Evolutionary conservation across 2,797 vertebrate species (phyloP).

Genomic region (Glossophaga mutica): DNA sequence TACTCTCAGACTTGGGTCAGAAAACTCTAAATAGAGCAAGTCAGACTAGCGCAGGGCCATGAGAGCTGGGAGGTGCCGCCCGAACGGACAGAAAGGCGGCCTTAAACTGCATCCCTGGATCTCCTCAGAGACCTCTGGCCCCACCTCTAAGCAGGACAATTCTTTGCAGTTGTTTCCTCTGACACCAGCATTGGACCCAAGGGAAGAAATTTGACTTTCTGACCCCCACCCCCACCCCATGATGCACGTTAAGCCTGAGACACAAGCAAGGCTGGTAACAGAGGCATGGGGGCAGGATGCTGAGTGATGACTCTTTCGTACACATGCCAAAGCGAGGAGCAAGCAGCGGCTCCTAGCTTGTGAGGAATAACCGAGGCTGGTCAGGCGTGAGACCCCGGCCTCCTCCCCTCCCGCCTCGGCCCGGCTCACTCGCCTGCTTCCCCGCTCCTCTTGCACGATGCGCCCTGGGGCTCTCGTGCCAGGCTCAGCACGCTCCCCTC

Average conservation of each 20-base stretch:
- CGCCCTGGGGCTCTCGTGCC: not conserved
- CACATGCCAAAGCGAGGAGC: not conserved
- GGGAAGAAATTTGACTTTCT: not conserved
- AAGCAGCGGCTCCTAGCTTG: not conserved
- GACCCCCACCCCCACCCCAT: not conserved
- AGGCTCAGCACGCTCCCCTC: not conserved
- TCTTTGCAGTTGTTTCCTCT: not conserved
- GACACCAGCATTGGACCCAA: not conserved
- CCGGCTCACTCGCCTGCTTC: accelerated
- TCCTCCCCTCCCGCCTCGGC: not conserved
- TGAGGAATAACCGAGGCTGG: not conserved
- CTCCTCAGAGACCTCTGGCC: not conserved
- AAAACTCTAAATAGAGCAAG: not conserved
- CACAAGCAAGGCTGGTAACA: not conserved
- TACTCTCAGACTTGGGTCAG: not conserved
- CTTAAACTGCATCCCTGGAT: not conserved
- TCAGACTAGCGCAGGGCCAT: not conserved
- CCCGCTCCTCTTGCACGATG: too few species aligned
- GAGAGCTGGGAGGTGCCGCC: not conserved
- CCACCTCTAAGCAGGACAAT: not conserved
- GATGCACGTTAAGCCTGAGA: not conserved
- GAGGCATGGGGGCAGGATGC: not conserved
- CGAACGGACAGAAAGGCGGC: not conserved
- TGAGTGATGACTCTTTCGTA: not conserved
- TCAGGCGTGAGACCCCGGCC: not conserved